Evolutionary conservation across 2,797 vertebrate species (phyloP), one percentile per base, ranked within the genome.

Genomic region (Brachyalestes nurse): DNA sequence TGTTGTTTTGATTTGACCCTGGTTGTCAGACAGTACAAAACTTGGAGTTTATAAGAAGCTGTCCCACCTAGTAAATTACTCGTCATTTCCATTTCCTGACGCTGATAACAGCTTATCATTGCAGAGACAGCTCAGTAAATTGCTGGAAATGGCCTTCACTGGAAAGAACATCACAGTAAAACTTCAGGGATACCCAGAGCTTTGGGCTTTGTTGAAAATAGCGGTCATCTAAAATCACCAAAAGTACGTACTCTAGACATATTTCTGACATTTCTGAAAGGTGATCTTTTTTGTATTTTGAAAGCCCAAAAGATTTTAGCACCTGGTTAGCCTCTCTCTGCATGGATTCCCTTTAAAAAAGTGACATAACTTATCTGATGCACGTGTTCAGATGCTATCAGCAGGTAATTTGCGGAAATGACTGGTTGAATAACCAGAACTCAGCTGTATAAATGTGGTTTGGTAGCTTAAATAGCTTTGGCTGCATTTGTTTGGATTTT

Each of bases 91-190:
- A 76, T 67, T 89, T 88, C 83, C 86, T 84, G 84, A 78, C 49
- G 79, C 40, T 90, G 83, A 89, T 89, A 88, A 87, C 83, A 69
- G 82, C 84, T 88, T 84, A 86, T 90, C 78, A 13, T 80, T 88
- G 87, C 82, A 75, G 65, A 75, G 82, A 84, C 80, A 82, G 81
- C 77, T 84, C 21, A 1, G 77, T 83, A 88, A 88, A 90, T 88
- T 76, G 84, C 79, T 82, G 81, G 80, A 87, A 88, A 86, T 81
- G 72, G 83, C 83, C 28, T 53, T 21, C 19, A 55, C 58, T 74
- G 65, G 81, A 72, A 85, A 78, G 0, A 21, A 77, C 47, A 57
- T 47, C 5, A 40, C 57, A 72, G 47, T 60, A 66, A 9, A 70
- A 40, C 34, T 25, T 55, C 0, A 70, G 42, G 62, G 53, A 17